These are phyloP conservation scores for Halictus rubicundus DNA, from an alignment of 1,140 invertebrate species.

Conservation along the genomic window DNA sequence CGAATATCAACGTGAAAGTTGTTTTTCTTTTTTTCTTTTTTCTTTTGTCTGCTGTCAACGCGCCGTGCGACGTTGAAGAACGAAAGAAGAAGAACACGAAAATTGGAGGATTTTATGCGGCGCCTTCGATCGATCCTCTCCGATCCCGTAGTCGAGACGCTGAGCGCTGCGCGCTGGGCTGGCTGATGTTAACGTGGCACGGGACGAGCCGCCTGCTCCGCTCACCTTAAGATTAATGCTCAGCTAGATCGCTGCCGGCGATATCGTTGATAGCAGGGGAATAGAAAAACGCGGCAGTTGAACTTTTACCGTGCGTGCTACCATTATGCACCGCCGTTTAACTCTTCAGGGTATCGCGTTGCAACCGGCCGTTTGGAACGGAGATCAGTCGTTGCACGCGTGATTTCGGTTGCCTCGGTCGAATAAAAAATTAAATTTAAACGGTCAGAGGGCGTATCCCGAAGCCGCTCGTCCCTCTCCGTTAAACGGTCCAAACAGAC, in stretches of 20 bases:
- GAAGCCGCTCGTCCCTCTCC: not conserved
- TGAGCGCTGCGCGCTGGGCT: slow-evolving; percentile 19
- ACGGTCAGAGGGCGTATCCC: not conserved
- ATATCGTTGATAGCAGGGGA: slow-evolving; percentile 20
- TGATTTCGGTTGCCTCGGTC: not conserved
- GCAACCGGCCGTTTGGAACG: not conserved
- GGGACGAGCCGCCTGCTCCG: slow-evolving; percentile 29
- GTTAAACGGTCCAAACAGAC: not conserved
- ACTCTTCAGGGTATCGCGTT: slow-evolving; percentile 10
- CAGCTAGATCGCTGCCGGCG: slow-evolving; percentile 6
- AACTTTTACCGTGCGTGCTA: slow-evolving; percentile 8
- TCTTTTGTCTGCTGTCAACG: too few relatives aligned
- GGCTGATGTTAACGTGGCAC: slow-evolving; percentile 35
- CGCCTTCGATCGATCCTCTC: slow-evolving; percentile 47
- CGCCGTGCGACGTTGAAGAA: too few relatives aligned
- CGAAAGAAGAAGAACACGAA: too few relatives aligned
- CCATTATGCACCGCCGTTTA: not conserved
- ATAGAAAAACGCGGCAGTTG: slow-evolving; percentile 29
- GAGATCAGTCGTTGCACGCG: not conserved
- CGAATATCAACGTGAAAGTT: too few relatives aligned
- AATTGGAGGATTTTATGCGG: too few relatives aligned
- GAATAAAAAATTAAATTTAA: slow-evolving; percentile 12
- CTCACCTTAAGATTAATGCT: slow-evolving; percentile 54
- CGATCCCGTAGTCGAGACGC: slow-evolving; percentile 37
- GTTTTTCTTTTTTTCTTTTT: too few relatives aligned